These are phyloP conservation scores for Drosophila setifemur DNA, from an alignment of 1,140 invertebrate species.

Conservation along the genomic window DNA sequence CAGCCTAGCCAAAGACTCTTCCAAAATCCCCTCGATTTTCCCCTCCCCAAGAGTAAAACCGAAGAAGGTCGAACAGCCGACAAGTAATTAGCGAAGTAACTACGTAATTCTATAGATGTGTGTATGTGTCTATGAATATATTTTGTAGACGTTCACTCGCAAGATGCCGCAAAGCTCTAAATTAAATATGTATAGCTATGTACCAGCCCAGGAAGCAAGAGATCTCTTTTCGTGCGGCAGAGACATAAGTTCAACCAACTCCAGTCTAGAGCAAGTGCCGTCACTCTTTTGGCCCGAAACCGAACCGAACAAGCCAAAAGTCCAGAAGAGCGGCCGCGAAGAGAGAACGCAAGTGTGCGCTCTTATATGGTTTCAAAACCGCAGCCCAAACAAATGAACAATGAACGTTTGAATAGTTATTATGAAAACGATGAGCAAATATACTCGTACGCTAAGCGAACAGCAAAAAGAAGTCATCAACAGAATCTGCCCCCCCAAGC, in stretches of 20 bases:
- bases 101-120: conserved; percentile 36
- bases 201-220: neutral
- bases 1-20: conserved; percentile 24
- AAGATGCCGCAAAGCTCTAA: conserved; percentile 13
- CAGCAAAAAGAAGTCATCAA: conserved; percentile 37
- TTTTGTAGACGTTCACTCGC: conserved; percentile 9
- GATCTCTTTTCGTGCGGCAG: conserved; percentile 15
- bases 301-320: too few relatives aligned
- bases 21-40: conserved; percentile 11
- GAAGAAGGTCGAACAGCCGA: neutral
- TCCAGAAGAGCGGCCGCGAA: conserved; percentile 7
- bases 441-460: conserved; percentile 36
- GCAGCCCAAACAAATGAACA: conserved; percentile 56
- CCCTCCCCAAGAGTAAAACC: neutral
- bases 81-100: conserved; percentile 40
- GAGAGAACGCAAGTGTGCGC: conserved; percentile 30
- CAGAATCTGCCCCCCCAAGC: neutral
- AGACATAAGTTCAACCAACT: conserved; percentile 13
- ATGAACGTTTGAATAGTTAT: conserved; percentile 52
- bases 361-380: conserved; percentile 72
- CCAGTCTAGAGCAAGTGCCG: conserved; percentile 2
- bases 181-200: neutral
- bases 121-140: conserved; percentile 42
- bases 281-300: conserved; percentile 4
- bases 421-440: conserved; percentile 60